Conservation (phyloP, 2,797 vertebrate genomes). For the Oreonectes daqikongensis region DNA sequence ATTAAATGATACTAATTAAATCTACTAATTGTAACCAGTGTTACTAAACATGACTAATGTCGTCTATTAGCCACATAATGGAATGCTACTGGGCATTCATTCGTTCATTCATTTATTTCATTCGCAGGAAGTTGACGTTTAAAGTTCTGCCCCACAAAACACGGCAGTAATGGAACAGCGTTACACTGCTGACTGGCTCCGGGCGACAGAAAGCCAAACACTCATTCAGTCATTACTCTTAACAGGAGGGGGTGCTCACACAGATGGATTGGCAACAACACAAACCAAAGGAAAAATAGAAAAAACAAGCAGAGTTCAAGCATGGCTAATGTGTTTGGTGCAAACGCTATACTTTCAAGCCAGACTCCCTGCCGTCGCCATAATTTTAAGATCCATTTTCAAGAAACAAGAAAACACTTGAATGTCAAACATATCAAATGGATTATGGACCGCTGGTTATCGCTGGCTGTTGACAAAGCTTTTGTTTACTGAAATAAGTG, state of each 20-base stretch:
- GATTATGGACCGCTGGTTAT: constrained; percentile 47
- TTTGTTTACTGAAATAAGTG: constrained; percentile 39
- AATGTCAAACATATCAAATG: constrained; percentile 43
- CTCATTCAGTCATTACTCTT: constrained; percentile 46
- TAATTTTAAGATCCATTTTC: constrained; percentile 52
- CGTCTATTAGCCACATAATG: constrained; percentile 17
- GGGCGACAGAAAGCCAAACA: constrained; percentile 41
- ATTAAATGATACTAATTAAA: constrained; percentile 16
- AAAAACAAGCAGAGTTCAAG: constrained; percentile 54
- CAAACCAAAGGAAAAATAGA: constrained; percentile 18
- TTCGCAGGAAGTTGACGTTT: constrained; percentile 16
- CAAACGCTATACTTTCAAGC: constrained; percentile 56
- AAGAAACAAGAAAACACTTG: constrained; percentile 50
- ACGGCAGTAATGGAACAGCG: constrained; percentile 7
- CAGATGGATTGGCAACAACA: constrained; percentile 45
- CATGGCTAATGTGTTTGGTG: constrained; percentile 64
- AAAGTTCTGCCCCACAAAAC: constrained; percentile 16
- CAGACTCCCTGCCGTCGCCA: constrained; percentile 43
- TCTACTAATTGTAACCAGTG: constrained; percentile 6
- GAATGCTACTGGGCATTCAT: not conserved
- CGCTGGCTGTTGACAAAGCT: constrained; percentile 33
- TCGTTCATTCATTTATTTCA: constrained; percentile 9
- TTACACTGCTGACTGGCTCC: constrained; percentile 14
- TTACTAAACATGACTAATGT: constrained; percentile 9
- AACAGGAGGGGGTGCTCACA: constrained; percentile 46